Conservation (phyloP, 2,888 invertebrate species). For the Carpatolechia fugitivella region DNA sequence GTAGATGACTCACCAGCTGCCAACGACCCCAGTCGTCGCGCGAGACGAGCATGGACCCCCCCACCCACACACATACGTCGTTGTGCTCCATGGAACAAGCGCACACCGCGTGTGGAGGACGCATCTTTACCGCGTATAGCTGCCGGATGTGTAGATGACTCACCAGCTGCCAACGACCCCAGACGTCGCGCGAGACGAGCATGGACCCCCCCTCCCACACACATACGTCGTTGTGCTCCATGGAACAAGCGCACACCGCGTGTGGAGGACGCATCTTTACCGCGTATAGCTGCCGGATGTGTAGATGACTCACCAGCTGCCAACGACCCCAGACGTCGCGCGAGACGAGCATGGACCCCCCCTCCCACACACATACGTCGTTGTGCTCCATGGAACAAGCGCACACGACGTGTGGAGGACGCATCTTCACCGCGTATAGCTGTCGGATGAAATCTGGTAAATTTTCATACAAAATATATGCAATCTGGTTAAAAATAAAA, state of each 20-base stretch:
- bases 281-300: conserved; percentile 44
- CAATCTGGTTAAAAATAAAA: too few relatives aligned
- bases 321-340: conserved; percentile 62
- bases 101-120: conserved; percentile 57
- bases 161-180: conserved; percentile 64
- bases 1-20: conserved; percentile 57
- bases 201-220: conserved; percentile 57
- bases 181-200: conserved; percentile 51
- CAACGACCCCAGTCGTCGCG: conserved; percentile 62
- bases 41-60: conserved; percentile 50
- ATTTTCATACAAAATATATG: too few relatives aligned
- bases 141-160: neutral
- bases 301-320: conserved; percentile 44
- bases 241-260: conserved; percentile 50
- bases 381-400: conserved; percentile 36
- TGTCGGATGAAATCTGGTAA: too few relatives aligned
- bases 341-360: conserved; percentile 49
- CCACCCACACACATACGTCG: conserved; percentile 54
- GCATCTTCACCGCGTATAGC: conserved; percentile 49
- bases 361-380: conserved; percentile 54
- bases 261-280: conserved; percentile 50
- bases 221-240: conserved; percentile 38
- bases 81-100: conserved; percentile 36
- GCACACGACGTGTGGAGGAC: conserved; percentile 57
- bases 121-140: conserved; percentile 58